Base-by-base conservation (phyloP, 2,113 vertebrate species). In the Cryptomyrus ogoouensis region DNA sequence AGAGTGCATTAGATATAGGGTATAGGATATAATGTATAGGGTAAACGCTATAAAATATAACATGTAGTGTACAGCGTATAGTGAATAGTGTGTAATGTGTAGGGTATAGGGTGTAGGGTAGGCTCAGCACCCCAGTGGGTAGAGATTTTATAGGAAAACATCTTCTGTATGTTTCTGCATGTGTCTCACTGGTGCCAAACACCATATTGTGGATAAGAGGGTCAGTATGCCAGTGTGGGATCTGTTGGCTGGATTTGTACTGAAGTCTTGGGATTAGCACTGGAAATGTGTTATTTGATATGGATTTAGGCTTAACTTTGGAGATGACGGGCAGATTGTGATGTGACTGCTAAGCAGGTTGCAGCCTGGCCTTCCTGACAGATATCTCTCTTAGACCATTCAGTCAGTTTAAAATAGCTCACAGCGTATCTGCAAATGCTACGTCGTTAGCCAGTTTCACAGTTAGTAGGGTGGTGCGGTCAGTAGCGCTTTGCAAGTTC, bases 261-360 rank as follows among this genome's bases (percentile, higher is more conserved):
- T 62, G 93, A 94, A 95, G 94, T 95, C 94, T 84, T 87, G 17
- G 94, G 95, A 96, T 96, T 96, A 96, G 80, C 87, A 91, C 93
- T 92, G 92, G 91, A 92, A 93, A 92, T 94, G 94, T 93, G 94
- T 95, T 95, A 95, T 94, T 90, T 90, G 89, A 88, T 42, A 91
- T 91, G 94, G 95, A 95, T 96, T 96, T 95, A 92, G 93, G 86
- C 92, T 93, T 95, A 95, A 95, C 92, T 93, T 92, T 93, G 92
- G 93, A 93, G 94, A 95, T 96, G 94, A 95, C 91, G 91, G 91
- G 53, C 83, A 46, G 83, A 46, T 44, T 19, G 50, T 56, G 49
- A 35, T 39, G 50, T 53, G 85, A 39, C 50, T 87, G 49, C 47
- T 87, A 87, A 87, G 31, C 85, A 87, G 49, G 85, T 35, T 84